Percentiles rank a stretch among this genome's conserved stretches.
Conservation (phyloP, 2,888 invertebrate species). For the Neoaliturus tenellus region DNA sequence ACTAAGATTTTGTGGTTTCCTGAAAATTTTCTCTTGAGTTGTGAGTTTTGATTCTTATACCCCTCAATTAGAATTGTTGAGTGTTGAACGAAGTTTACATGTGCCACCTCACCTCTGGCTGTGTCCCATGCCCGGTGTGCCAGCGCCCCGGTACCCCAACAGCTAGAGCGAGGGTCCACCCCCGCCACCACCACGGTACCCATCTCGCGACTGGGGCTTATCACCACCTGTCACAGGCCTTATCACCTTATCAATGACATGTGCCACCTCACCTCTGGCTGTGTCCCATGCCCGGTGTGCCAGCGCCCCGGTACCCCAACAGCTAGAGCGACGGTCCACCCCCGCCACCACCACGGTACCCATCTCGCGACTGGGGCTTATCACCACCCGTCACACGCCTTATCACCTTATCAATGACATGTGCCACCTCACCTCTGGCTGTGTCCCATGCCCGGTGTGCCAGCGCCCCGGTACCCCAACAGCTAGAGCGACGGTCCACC, state of each 20-base stretch:
- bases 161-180: slow-evolving; percentile 2
- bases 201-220: background rate
- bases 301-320: slow-evolving; percentile 25
- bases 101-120: slow-evolving; percentile 19
- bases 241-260: background rate
- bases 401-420: background rate
- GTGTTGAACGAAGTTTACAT: no score
- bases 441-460: background rate
- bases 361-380: background rate
- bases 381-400: background rate
- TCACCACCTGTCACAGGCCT: background rate
- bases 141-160: slow-evolving; percentile 25
- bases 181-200: slow-evolving; percentile 29
- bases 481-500: slow-evolving; percentile 5
- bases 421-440: slow-evolving; percentile 19
- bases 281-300: background rate
- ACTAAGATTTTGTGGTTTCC: no score
- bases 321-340: slow-evolving; percentile 5
- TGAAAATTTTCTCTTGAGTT: no score
- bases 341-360: slow-evolving; percentile 24
- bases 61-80: no score
- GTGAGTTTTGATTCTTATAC: no score
- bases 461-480: slow-evolving; percentile 25
- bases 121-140: background rate
- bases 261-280: slow-evolving; percentile 19